phyloP scores from a whole-genome alignment of 1,140 invertebrate species.

The Bombyx mori region DNA sequence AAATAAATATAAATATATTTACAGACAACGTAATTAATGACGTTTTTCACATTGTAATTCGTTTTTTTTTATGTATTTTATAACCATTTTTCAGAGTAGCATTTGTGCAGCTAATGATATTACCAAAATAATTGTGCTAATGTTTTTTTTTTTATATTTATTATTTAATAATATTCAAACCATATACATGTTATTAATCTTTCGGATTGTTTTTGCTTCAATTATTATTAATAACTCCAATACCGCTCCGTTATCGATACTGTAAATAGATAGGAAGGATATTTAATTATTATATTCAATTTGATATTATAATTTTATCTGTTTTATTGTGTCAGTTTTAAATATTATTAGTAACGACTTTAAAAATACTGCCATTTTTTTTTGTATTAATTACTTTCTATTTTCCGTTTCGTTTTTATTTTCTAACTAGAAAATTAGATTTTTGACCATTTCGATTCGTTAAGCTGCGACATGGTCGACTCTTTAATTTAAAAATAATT shows the following conservation, averaged over 20 bases:
- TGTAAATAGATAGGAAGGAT: conserved; percentile 3
- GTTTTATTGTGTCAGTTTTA: conserved; percentile 9
- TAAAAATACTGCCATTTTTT: conserved; percentile 12
- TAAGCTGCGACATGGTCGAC: conserved; percentile 43
- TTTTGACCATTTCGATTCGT: conserved; percentile 50
- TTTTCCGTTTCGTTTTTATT: conserved; percentile 14
- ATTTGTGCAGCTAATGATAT: too few species aligned
- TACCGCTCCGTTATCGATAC: neutral
- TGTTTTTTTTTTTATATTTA: too few species aligned
- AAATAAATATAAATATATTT: conserved; percentile 8
- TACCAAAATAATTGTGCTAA: too few species aligned
- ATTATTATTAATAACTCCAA: neutral
- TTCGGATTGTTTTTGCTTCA: neutral
- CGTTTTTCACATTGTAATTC: conserved; percentile 5
- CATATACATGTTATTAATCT: too few species aligned
- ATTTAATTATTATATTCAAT: conserved; percentile 12
- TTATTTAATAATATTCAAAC: too few species aligned
- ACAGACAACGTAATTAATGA: conserved; percentile 4
- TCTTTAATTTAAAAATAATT: conserved; percentile 34
- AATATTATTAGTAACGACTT: conserved; percentile 9
- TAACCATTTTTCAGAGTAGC: conserved; percentile 30
- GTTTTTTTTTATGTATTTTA: conserved; percentile 21
- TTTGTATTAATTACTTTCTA: conserved; percentile 9
- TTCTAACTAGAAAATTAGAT: conserved; percentile 34
- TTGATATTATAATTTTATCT: conserved; percentile 16